Evolutionary conservation across 2,888 invertebrate species (phyloP), one percentile per base, ranked within the genome.

Genomic region (Aspidiotus destructor): DNA sequence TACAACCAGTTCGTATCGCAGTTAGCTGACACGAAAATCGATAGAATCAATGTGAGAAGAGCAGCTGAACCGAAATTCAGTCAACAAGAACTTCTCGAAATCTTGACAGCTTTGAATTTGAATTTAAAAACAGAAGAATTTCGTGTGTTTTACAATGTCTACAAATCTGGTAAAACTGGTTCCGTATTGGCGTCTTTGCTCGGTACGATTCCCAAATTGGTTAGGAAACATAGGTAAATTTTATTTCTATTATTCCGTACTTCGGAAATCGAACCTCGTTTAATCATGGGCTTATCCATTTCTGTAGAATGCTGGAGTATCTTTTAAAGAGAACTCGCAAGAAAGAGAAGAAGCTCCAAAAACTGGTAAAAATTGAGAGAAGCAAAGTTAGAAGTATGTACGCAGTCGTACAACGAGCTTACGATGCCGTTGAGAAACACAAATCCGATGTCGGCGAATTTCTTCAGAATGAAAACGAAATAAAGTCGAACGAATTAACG

Each of bases 11-110:
- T 60, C 44, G 57, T 67, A 6, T 58, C 44, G n/a, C 44, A 48
- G 10, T 48, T 67, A 40, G 63, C 63, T 10, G 15, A 48, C 16
- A n/a, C 16, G n/a, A 28, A 11, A 15, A 16, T 41, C 9, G 41
- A 55, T 17, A 11, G 11, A 28, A 5, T n/a, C 10, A 15, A 6
- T 11, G n/a, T 9, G 16, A 41, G 8, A 6, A 28, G 13, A 8
- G 10, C 42, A 48, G 28, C 40, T 8, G 60, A 67, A 67, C 67
- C 67, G 44, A 67, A 67, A 60, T 67, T 67, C 16, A 52, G 44
- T 2, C 44, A 58, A 13, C 48, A 7, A 8, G 44, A 67, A 48
- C 16, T 67, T 9, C 52, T 15, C 9, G 67, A 58, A 48, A 17
- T 67, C 3, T 40, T 58, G 11, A 60, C 58, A 58, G 67, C 67